Conservation (phyloP, 2,888 invertebrate species). For the Orchesella flavescens region DNA sequence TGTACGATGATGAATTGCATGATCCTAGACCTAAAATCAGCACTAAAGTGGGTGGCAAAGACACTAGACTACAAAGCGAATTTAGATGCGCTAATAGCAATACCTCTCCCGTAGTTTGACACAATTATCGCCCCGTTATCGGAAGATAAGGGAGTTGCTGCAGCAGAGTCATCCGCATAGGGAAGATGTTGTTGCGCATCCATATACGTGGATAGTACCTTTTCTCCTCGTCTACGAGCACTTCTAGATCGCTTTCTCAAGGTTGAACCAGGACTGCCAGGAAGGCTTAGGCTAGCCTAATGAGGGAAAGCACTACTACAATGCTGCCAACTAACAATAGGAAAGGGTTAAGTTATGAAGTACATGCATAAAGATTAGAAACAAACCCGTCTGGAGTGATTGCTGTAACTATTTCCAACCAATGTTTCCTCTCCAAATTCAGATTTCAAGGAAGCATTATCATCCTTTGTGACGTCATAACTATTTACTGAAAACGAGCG, state of each 20-base stretch:
- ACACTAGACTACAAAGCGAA: not conserved
- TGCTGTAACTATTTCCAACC: constrained; percentile 80
- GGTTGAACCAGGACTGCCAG: constrained; percentile 96
- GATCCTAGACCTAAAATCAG: constrained; percentile 77
- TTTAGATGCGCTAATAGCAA: not conserved
- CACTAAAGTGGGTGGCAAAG: not conserved
- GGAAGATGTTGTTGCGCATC: constrained; percentile 88
- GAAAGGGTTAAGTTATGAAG: constrained; percentile 21
- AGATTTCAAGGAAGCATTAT: constrained; percentile 81
- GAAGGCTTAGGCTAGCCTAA: constrained; percentile 96
- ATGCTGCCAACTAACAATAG: not conserved
- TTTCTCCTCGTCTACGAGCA: constrained; percentile 88
- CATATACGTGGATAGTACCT: constrained; percentile 94
- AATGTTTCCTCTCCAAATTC: constrained; percentile 83
- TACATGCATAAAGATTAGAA: too few relatives aligned
- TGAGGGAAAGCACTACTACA: too few relatives aligned
- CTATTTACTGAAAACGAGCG: constrained; percentile 48
- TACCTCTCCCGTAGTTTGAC: constrained; percentile 80
- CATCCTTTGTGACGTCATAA: constrained; percentile 39
- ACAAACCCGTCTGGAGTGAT: constrained; percentile 88
- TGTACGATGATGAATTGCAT: constrained; percentile 95
- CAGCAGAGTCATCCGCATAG: constrained; percentile 97
- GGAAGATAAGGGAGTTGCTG: constrained; percentile 98
- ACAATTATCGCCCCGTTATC: constrained; percentile 96
- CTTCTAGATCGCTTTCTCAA: constrained; percentile 91